Evolutionary conservation across 2,113 vertebrate genomes (phyloP).

Genomic region (Rhizomys pruinosus): DNA sequence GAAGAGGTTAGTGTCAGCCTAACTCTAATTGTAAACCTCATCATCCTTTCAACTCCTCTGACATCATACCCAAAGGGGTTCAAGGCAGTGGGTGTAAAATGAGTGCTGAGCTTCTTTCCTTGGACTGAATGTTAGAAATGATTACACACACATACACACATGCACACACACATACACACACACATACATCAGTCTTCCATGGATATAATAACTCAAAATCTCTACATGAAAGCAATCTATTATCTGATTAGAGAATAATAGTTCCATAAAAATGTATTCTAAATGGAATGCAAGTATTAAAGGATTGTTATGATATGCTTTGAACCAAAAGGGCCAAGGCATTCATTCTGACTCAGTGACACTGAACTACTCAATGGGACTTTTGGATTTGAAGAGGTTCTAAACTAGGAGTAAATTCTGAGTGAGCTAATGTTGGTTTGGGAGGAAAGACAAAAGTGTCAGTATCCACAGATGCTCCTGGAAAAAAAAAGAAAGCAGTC

Average conservation of each 20-base stretch:
- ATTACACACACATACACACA: too few species aligned
- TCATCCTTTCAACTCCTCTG: accelerated
- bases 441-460: neutral
- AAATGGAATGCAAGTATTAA: neutral
- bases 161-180: too few species aligned
- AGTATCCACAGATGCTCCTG: neutral
- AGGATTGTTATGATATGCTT: neutral
- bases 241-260: neutral
- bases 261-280: neutral
- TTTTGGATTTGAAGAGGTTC: neutral
- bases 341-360: neutral
- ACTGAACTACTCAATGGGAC: neutral
- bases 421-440: neutral
- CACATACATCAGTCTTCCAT: neutral
- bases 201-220: neutral
- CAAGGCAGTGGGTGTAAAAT: neutral
- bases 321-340: neutral
- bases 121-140: neutral
- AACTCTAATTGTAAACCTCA: neutral
- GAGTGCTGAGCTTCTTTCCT: neutral
- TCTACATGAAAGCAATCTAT: neutral
- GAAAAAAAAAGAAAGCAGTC: neutral
- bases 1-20: neutral
- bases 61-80: neutral
- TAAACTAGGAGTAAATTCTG: neutral